Base-by-base conservation (phyloP, 2,113 vertebrate genomes). In the Notothenia rossii region DNA sequence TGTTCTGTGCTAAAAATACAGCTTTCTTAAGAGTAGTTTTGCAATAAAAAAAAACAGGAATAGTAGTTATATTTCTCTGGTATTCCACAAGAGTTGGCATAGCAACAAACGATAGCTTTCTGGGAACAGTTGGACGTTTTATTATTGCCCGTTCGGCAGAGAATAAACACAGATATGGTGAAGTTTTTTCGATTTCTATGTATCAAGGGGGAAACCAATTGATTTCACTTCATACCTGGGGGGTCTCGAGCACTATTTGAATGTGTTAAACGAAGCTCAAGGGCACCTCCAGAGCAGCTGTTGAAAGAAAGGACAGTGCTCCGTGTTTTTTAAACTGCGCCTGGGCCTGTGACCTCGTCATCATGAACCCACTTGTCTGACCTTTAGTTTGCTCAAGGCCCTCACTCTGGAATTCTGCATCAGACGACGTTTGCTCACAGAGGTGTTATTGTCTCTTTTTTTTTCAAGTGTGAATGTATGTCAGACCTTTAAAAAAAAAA, bases 401-500 rank as follows among this genome's bases (percentile, higher is more conserved):
- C 63, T 51, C 15, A 50, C 80, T 82, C 56, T 53, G 12, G 36
- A 63, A 55, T 22, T 56, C 45, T 40, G 17, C 29, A 60, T 46
- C 48, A 49, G 40, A 18, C 0, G 1, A 0, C 50, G 45, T 66
- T 22, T 29, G 36, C 72, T 33, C 49, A 13, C 40, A 67, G 64
- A 63, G 22, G 76, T 61, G 81, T 72, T 77, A 67, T 86, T 83
- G 73, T 79, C 83, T 82, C 25, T 71, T 75, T 77, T 72, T 55
- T 15, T 63, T 13, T 22, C 29, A 77, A n/a, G 64, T 18, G 25
- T 29, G 56, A 18, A 15, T 55, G 60, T 53, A 49, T 78, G 62
- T 72, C 72, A 84, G 77, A 89, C 89, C 79, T 86, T 84, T 22
- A 22, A 22, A 72, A 29, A 29, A 29, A 29, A 29, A 73, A 86